phyloP scores from a whole-genome alignment of 2,888 invertebrate genomes.

The Metopia argyrocephala region DNA sequence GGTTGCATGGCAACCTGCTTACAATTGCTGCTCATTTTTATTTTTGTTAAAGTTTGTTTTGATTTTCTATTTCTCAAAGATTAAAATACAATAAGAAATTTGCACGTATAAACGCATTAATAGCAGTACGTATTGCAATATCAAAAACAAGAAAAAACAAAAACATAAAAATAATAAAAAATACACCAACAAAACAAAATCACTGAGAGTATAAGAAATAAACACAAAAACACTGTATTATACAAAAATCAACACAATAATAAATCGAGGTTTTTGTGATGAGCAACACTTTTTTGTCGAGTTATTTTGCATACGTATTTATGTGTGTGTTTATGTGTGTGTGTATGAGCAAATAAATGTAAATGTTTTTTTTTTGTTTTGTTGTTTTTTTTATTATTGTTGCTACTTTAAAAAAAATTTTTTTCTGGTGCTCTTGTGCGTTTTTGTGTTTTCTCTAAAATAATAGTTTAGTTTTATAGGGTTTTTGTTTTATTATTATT shows the following conservation, averaged over 20 bases:
- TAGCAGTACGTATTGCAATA: conserved; percentile 66
- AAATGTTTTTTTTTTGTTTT: conserved; percentile 48
- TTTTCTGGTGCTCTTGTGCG: conserved; percentile 12
- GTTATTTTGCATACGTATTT: conserved; percentile 41
- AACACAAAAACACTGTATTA: conserved; percentile 49
- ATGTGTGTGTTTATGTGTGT: conserved; percentile 30
- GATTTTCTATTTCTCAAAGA: conserved; percentile 19
- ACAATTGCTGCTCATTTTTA: conserved; percentile 9
- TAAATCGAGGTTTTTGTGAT: conserved; percentile 53
- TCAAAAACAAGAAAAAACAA: conserved; percentile 65
- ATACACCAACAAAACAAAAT: not conserved
- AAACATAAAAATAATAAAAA: conserved; percentile 6
- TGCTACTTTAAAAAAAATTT: conserved; percentile 43
- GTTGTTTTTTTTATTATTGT: conserved; percentile 31
- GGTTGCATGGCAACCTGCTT: conserved; percentile 50
- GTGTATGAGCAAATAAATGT: conserved; percentile 5
- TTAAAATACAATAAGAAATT: conserved; percentile 26
- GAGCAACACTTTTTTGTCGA: conserved; percentile 45
- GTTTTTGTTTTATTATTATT: not conserved
- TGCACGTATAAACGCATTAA: too few relatives aligned
- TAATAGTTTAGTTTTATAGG: not conserved
- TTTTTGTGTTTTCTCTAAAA: conserved; percentile 19
- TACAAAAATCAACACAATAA: conserved; percentile 59
- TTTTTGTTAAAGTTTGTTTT: not conserved
- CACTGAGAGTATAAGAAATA: conserved; percentile 41